Conservation (phyloP, 2,888 invertebrate species). For the Aphidius colemani region DNA sequence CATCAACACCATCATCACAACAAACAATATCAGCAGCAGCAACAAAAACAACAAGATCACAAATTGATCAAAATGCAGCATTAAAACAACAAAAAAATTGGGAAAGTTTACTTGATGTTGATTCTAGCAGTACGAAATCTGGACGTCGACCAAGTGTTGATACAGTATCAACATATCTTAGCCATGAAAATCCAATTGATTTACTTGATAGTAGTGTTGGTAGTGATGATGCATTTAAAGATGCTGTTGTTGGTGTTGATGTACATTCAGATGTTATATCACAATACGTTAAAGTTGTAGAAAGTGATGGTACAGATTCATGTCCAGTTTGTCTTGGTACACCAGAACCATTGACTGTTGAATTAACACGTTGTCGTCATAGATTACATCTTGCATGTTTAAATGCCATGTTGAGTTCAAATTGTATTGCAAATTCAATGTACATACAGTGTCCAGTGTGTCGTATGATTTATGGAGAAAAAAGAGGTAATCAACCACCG, state of each 20-base stretch:
- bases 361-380: conserved; percentile 77
- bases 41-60: conserved; percentile 40
- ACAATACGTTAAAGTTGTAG: conserved; percentile 71
- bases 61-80: conserved; percentile 35
- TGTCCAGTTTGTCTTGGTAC: conserved; percentile 73
- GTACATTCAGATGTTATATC: conserved; percentile 69
- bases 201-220: conserved; percentile 73
- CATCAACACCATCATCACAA: too few species aligned
- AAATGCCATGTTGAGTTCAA: conserved; percentile 73
- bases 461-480: conserved; percentile 82
- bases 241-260: conserved; percentile 64
- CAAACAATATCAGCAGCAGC: not conserved
- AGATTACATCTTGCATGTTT: conserved; percentile 81
- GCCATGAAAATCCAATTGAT: conserved; percentile 79
- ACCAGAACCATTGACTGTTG: conserved; percentile 64
- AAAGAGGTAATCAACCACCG: conserved; percentile 78
- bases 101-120: conserved; percentile 65
- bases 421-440: conserved; percentile 61
- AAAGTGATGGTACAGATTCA: conserved; percentile 71
- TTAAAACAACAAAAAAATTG: conserved; percentile 53
- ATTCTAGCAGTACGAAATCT: conserved; percentile 76
- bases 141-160: conserved; percentile 82
- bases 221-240: conserved; percentile 73
- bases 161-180: conserved; percentile 87
- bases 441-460: conserved; percentile 88